Percentiles rank a stretch among this genome's conserved stretches.
phyloP scores from a whole-genome alignment of 2,888 invertebrate genomes.

The Melinopterus prodromus region DNA sequence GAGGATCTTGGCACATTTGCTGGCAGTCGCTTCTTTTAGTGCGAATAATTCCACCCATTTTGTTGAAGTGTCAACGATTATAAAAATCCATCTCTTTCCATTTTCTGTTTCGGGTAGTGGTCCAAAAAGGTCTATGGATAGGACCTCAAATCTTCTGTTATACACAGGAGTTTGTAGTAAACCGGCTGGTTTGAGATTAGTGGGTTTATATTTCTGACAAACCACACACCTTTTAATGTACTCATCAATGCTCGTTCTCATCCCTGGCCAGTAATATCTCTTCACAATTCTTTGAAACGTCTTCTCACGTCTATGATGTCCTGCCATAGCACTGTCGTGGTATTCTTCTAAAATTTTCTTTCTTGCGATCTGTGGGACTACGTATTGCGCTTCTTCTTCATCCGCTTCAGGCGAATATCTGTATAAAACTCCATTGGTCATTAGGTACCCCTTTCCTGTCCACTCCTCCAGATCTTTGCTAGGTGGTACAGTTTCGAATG shows the following conservation, averaged over 20 bases:
- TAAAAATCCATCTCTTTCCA: no score
- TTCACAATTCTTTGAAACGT: constrained; percentile 26
- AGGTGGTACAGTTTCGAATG: constrained; percentile 23
- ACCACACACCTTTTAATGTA: constrained; percentile 47
- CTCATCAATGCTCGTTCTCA: constrained; percentile 44
- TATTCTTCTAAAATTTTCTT: constrained; percentile 24
- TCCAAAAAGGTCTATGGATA: constrained; percentile 50
- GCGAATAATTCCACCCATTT: no score
- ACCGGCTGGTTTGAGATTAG: constrained; percentile 39
- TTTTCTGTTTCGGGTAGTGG: no score
- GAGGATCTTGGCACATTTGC: constrained; percentile 5
- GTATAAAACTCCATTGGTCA: constrained; percentile 36
- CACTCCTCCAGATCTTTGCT: constrained; percentile 18
- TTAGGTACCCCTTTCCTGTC: constrained; percentile 34
- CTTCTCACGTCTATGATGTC: constrained; percentile 36
- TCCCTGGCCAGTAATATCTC: constrained; percentile 46
- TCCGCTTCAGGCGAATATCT: constrained; percentile 11
- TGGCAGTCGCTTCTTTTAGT: constrained; percentile 27
- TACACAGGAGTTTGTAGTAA: constrained; percentile 47
- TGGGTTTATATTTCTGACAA: constrained; percentile 37
- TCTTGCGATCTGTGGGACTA: no score
- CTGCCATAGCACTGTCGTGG: constrained; percentile 35
- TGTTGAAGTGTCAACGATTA: no score
- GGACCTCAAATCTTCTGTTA: constrained; percentile 46
- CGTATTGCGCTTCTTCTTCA: no score